Conservation (phyloP, 2,113 vertebrate species). For the Rhynchomys soricoides region DNA sequence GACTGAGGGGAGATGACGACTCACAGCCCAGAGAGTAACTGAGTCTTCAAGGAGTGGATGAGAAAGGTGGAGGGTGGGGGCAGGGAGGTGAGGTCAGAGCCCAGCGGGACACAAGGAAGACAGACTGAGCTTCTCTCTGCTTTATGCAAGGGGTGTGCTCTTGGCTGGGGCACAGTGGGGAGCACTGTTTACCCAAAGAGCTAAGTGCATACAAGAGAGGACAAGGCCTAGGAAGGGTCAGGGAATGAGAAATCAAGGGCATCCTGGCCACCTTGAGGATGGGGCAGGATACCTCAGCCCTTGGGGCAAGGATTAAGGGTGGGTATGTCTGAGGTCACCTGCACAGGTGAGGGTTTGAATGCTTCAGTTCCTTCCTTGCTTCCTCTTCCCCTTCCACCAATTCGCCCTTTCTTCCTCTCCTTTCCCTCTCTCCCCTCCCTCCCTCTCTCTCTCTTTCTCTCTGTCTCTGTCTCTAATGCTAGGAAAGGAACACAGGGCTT, state of each 20-base stretch:
- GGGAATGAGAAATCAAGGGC: background rate
- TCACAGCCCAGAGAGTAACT: background rate
- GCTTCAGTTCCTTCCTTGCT: background rate
- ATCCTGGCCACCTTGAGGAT: background rate
- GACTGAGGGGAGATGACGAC: background rate
- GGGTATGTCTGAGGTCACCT: background rate
- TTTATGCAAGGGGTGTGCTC: background rate
- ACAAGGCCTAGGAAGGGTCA: background rate
- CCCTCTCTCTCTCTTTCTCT: background rate
- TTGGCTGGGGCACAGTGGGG: background rate
- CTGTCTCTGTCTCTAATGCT: too few species aligned
- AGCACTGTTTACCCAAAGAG: background rate
- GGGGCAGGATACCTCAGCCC: background rate
- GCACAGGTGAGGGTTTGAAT: accelerated
- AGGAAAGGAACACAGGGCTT: background rate
- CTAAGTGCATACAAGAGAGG: background rate
- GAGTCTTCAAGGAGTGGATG: background rate
- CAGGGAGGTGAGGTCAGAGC: background rate
- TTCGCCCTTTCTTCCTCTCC: background rate
- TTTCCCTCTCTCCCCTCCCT: background rate
- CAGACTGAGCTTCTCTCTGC: background rate
- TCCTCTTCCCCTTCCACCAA: background rate
- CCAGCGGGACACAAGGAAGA: background rate
- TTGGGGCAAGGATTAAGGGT: background rate
- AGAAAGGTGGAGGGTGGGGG: background rate